Base-by-base conservation (phyloP, 2,888 invertebrate genomes). In the Plagodis dolabraria region DNA sequence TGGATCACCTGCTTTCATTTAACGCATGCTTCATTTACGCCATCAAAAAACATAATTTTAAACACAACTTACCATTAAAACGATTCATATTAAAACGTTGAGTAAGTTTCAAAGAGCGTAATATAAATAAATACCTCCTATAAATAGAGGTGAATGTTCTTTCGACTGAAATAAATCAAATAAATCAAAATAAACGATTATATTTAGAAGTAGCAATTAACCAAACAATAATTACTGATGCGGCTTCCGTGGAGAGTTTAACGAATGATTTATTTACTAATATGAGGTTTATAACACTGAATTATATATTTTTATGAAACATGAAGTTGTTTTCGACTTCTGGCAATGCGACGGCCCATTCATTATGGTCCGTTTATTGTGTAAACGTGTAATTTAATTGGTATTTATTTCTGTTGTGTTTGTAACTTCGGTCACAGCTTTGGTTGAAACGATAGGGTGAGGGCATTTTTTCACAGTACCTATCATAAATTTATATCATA, bases 121-220 rank as follows among this genome's bases (percentile, higher is more conserved):
- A 7, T 10, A 47, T 36, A 9, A 12, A 47, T 38, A 22, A 47
- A 22, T 52, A 51, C 46, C 42, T 47, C 8, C 36, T 48, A 22
- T 22, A 46, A 65, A 62, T 65, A 64, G 57, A 64, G 51, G 59
- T 55, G 48, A 47, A 60, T 53, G 58, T 62, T 54, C 55, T 53
- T 11, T 45, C 58, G 33, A 55, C 55, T 11, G 47, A 63, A 54
- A 60, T 57, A 57, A 55, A 42, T 51, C 47, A 10, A 50, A 66
- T 67, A 63, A 67, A 70, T 65, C 66, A 67, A 54, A 66, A 53
- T 46, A 63, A 67, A 65, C 63, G 52, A 64, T 64, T 69, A 71
- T 68, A 69, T 72, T 74, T 72, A 69, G 65, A 70, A 54, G 60
- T 60, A 67, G 69, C 70, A 71, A 75, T 75, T 73, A 74, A 70